These are phyloP conservation scores for Cyanoliseus patagonus DNA, from an alignment of 2,113 vertebrate genomes.

Conservation along the genomic window DNA sequence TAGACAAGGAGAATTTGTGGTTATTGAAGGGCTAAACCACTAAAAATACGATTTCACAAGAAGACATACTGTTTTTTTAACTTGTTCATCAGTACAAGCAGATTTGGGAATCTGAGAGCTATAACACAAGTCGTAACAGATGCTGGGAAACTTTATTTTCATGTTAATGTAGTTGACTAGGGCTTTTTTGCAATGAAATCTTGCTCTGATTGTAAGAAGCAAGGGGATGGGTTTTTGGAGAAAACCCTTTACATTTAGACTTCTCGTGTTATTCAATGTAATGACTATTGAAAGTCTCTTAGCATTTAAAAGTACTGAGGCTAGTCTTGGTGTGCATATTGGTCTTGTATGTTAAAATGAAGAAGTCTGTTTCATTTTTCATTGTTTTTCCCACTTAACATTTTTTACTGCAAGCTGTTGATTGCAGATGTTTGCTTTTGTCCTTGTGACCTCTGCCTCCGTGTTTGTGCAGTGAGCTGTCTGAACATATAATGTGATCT, in stretches of 20 bases:
- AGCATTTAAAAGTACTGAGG: background rate
- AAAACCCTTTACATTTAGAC: background rate
- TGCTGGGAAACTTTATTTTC: constrained; percentile 43
- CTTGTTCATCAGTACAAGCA: constrained; percentile 26
- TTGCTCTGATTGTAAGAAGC: background rate
- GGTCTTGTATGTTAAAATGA: background rate
- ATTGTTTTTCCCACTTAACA: background rate
- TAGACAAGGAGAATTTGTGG: constrained; percentile 24
- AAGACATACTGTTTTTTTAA: constrained; percentile 32
- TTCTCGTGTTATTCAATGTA: background rate
- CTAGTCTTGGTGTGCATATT: background rate
- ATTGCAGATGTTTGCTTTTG: background rate
- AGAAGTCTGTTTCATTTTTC: background rate
- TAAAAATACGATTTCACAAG: constrained; percentile 23
- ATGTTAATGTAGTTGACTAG: constrained; percentile 16
- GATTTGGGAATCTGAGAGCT: constrained; percentile 41
- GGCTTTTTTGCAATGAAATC: background rate
- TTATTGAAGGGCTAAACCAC: constrained; percentile 32
- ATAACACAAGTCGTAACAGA: constrained; percentile 52
- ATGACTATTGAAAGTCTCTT: background rate
- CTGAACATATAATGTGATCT: background rate
- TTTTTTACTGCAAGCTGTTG: background rate
- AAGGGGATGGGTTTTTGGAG: background rate
- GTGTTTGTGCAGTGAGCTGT: background rate
- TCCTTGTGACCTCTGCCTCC: constrained; percentile 1